Evolutionary conservation across 2,113 vertebrate species (phyloP), one percentile per base, ranked within the genome.

Genomic region (Cheilinus undulatus): DNA sequence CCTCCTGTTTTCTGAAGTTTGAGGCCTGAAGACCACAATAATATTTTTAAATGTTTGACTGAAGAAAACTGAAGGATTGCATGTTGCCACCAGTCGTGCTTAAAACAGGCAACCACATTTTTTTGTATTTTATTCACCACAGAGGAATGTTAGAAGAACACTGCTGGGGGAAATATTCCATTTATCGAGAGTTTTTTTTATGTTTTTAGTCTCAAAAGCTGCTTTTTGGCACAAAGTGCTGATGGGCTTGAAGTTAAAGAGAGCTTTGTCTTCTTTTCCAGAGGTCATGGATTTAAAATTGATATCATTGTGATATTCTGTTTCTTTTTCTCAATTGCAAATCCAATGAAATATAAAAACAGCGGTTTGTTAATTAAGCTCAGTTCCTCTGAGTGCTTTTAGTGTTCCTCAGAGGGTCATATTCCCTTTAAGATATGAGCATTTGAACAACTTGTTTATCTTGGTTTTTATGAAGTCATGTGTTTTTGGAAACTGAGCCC

Each of bases 11-110:
- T 23, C 9, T 60, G 24, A 58, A 6, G 19, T 12, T 52, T 4
- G 5, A 49, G 15, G 27, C 40, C 22, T 32, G 24, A 28, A 54
- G 63, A 58, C 53, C 0, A 45, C 6, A 2, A 0, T 1, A 48
- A 20, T 43, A 38, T 13, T 59, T 56, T 56, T 8, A 42, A 36
- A 12, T 28, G 7, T 20, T 40, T 20, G 58, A 26, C 14, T 57
- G 4, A 57, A 48, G 13, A 15, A 2, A 66, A 64, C 45, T 24
- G 13, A 62, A 73, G n/a, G 57, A 66, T 65, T 66, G 74, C 78
- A 84, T 82, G 73, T 56, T 49, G 3, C 59, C 72, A 45, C 69
- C 59, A 60, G 34, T 67, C 59, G 68, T 61, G 23, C 40, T 13
- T 12, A 32, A 69, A 59, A 66, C 42, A 57, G 14, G 34, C 36